Base-by-base conservation (phyloP, 2,888 invertebrate species). In the Cylloceria caligata region DNA sequence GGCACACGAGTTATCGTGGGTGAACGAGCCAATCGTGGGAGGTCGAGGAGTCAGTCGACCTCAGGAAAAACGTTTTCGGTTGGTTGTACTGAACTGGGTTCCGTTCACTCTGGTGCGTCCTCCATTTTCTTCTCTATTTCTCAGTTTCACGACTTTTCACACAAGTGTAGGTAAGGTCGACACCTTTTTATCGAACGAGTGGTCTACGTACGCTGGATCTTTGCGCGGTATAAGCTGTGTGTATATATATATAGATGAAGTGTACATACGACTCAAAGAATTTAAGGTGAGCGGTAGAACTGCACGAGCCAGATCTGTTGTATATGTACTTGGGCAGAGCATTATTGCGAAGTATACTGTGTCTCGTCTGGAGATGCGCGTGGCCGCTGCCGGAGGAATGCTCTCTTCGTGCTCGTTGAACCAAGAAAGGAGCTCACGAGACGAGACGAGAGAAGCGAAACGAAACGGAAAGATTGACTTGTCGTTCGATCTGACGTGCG, bases 331-430 rank as follows among this genome's bases (percentile, higher is more conserved):
- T 16, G 34, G 16, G 34, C 3, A 36, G 2, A 34, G 36, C 19
- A 60, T 19, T n/a, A 30, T 19, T 52, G 39, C 55, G 42, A 13
- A 72, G 16, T 45, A 11, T 45, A 49, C 55, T 60, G 27, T 67
- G 65, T 72, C 55, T 27, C 55, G 52, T 69, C 52, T 62, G 39
- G 64, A 64, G 55, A 60, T 55, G 65, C 74, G 69, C 80, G 64
- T 80, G 74, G 74, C 62, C 69, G 55, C 69, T 45, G 64, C 55
- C 52, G 57, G 69, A 47, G 79, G 69, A 80, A 75, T 69, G 75
- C 71, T 71, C 57, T 71, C 79, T 79, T 79, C 79, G 80, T 76
- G 67, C 67, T 76, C 80, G 80, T 81, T 81, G 76, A 81, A 81
- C 76, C 80, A 55, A 60, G 71, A 75, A 72, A 49, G 67, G 39